Percentiles rank a stretch among this genome's conserved stretches.
Evolutionary conservation across 2,797 vertebrate genomes (phyloP).

Genomic region (Poeciliopsis turneri): DNA sequence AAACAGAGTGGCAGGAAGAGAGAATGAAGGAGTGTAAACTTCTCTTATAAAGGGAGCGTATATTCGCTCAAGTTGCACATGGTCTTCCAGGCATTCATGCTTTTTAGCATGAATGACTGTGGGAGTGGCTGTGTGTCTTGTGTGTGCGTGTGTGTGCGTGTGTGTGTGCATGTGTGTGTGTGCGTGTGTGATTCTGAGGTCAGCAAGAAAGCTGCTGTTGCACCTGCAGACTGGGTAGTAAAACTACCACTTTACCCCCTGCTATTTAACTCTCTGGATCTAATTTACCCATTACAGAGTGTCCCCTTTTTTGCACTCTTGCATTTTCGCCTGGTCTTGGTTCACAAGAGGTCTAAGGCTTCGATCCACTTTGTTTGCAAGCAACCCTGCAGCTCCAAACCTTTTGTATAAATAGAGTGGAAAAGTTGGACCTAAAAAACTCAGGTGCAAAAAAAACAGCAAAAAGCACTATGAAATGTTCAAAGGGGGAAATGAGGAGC

Average conservation of each 20-base stretch:
- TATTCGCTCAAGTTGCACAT: conserved; percentile 59
- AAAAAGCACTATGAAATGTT: not conserved
- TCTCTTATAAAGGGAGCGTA: conserved; percentile 56
- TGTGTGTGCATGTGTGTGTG: not conserved
- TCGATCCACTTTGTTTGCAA: conserved; percentile 49
- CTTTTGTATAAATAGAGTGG: conserved; percentile 79
- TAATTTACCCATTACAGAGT: conserved; percentile 74
- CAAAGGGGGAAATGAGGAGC: not conserved
- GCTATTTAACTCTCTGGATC: conserved; percentile 76
- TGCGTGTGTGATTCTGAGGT: conserved; percentile 57
- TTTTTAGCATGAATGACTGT: conserved; percentile 46
- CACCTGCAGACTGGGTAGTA: conserved; percentile 77
- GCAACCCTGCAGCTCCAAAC: conserved; percentile 61
- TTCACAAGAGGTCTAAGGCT: conserved; percentile 42
- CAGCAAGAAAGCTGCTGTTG: conserved; percentile 63
- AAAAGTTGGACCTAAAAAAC: conserved; percentile 52
- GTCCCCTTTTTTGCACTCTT: conserved; percentile 54
- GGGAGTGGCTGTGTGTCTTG: conserved; percentile 5
- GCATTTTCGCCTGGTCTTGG: conserved; percentile 56
- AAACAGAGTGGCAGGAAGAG: conserved; percentile 66
- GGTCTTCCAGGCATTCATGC: conserved; percentile 43
- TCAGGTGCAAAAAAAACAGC: not conserved
- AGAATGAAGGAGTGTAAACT: conserved; percentile 66
- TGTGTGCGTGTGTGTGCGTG: too few relatives aligned
- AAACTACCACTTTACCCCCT: conserved; percentile 73